Percentiles rank a stretch among this genome's conserved stretches.
These are phyloP conservation scores for Polyommatus iphigenia DNA, from an alignment of 2,888 invertebrate species.

Conservation along the genomic window DNA sequence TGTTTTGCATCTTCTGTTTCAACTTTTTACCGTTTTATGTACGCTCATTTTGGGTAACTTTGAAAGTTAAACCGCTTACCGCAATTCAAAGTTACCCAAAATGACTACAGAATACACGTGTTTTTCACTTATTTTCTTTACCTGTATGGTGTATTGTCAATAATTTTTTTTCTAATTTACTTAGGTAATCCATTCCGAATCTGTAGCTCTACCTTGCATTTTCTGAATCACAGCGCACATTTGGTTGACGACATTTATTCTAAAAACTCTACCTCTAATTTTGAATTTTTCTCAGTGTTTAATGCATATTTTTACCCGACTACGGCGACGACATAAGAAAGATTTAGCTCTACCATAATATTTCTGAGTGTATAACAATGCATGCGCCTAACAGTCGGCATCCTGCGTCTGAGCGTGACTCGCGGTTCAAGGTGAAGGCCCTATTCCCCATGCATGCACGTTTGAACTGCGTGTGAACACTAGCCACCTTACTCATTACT, in stretches of 20 bases:
- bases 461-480: neutral
- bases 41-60: too few relatives aligned
- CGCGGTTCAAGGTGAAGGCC: neutral
- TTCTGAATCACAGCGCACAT: neutral
- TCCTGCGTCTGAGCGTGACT: neutral
- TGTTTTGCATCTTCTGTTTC: neutral
- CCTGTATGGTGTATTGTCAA: too few relatives aligned
- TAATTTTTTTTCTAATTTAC: too few relatives aligned
- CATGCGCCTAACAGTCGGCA: neutral
- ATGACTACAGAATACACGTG: neutral
- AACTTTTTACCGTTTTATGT: neutral
- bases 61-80: too few relatives aligned
- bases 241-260: neutral
- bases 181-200: too few relatives aligned
- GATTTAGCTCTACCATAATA: neutral
- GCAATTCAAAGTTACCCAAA: too few relatives aligned
- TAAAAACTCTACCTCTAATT: neutral
- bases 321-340: neutral
- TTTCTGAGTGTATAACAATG: neutral
- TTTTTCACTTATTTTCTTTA: neutral
- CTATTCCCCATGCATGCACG: conserved; percentile 9
- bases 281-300: neutral
- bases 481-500: neutral
- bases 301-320: neutral
- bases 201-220: neutral